Percentiles rank a stretch among this genome's conserved stretches.
phyloP scores from a whole-genome alignment of 2,888 invertebrate genomes.

The Ophioninae sp. region DNA sequence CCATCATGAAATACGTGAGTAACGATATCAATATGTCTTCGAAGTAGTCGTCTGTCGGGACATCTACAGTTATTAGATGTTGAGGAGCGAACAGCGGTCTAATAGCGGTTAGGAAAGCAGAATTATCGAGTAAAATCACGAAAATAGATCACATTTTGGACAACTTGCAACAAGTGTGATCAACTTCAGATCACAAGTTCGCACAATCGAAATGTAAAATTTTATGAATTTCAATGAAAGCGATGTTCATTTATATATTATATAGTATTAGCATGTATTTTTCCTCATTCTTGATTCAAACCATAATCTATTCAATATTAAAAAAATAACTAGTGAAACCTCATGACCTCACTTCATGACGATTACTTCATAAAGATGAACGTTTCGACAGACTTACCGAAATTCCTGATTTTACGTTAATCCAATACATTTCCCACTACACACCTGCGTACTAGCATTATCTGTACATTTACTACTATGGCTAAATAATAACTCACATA shows the following conservation, averaged over 20 bases:
- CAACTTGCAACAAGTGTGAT: neutral
- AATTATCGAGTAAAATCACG: neutral
- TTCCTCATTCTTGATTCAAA: neutral
- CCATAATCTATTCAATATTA: too few relatives aligned
- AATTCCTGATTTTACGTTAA: neutral
- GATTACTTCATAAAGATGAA: neutral
- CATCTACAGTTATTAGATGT: neutral
- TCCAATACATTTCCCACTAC: neutral
- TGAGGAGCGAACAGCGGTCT: neutral
- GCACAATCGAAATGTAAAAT: neutral
- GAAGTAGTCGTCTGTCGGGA: neutral
- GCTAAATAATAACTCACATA: neutral
- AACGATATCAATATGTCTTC: neutral
- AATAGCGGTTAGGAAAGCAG: neutral
- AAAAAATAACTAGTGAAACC: neutral
- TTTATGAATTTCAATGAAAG: neutral
- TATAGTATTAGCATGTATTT: too few relatives aligned
- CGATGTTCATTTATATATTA: too few relatives aligned
- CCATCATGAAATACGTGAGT: constrained; percentile 62
- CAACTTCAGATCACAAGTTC: neutral
- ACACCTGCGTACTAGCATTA: neutral
- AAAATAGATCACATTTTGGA: neutral
- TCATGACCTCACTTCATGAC: neutral
- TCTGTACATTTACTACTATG: neutral
- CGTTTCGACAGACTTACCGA: neutral